phyloP scores from a whole-genome alignment of 2,888 invertebrate species.

The Polydrusus tereticollis region DNA sequence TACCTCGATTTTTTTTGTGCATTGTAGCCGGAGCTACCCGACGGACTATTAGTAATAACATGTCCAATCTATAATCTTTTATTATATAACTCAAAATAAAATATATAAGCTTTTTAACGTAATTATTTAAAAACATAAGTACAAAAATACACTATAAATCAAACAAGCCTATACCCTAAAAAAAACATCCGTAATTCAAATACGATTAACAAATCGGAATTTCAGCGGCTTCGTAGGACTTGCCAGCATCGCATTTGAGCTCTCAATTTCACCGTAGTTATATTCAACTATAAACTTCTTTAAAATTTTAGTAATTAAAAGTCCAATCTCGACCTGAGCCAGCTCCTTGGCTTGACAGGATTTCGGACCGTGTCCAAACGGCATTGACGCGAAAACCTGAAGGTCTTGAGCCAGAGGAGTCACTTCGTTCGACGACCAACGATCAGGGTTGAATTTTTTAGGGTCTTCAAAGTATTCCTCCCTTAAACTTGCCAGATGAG shows the following conservation, averaged over 20 bases:
- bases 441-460: slow-evolving; percentile 72
- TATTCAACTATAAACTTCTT: slow-evolving; percentile 76
- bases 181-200: slow-evolving; percentile 36
- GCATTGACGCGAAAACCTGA: slow-evolving; percentile 73
- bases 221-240: slow-evolving; percentile 74
- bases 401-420: slow-evolving; percentile 51
- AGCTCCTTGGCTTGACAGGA: slow-evolving; percentile 75
- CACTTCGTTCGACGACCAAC: slow-evolving; percentile 70
- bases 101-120: no score
- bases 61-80: no score
- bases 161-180: slow-evolving; percentile 14
- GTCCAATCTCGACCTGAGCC: slow-evolving; percentile 73
- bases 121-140: no score
- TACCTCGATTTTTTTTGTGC: no score
- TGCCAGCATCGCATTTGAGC: slow-evolving; percentile 72
- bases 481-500: slow-evolving; percentile 72
- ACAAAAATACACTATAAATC: background rate
- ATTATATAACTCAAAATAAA: no score
- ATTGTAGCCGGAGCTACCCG: no score
- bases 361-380: slow-evolving; percentile 75
- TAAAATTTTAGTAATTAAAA: slow-evolving; percentile 72
- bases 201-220: slow-evolving; percentile 75
- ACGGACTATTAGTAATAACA: no score
- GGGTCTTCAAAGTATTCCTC: slow-evolving; percentile 78
- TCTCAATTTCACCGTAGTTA: slow-evolving; percentile 75